Conservation (phyloP, 1,140 invertebrate genomes). For the Triops cancriformis region DNA sequence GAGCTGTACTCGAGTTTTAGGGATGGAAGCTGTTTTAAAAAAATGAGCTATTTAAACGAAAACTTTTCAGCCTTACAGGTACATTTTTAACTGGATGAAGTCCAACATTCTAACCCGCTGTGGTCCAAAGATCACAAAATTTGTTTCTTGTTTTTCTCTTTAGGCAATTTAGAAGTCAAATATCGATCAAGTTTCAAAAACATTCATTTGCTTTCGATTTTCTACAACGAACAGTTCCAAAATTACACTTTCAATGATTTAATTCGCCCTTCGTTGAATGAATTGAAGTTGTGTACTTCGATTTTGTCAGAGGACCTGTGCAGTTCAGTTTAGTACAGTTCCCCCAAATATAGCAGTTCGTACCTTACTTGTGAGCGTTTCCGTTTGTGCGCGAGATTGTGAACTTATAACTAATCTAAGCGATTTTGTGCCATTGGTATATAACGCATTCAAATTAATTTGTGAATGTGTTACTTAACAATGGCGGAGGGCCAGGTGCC, state of each 20-base stretch:
- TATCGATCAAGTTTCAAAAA: slow-evolving; percentile 22
- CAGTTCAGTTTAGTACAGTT: too few relatives aligned
- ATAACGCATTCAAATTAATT: too few relatives aligned
- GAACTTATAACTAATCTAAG: too few relatives aligned
- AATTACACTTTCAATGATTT: slow-evolving; percentile 18
- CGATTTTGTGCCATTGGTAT: too few relatives aligned
- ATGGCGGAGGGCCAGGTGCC: too few relatives aligned
- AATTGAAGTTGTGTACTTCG: too few relatives aligned
- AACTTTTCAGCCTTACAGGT: slow-evolving; percentile 20
- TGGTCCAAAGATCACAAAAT: slow-evolving; percentile 25
- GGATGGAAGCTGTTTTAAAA: not conserved
- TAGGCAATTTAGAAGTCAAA: slow-evolving; percentile 18
- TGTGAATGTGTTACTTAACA: too few relatives aligned
- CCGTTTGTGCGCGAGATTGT: too few relatives aligned
- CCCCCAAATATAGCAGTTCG: too few relatives aligned
- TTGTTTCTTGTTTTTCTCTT: slow-evolving; percentile 22
- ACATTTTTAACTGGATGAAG: slow-evolving; percentile 23
- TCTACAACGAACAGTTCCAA: slow-evolving; percentile 20
- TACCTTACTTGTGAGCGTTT: too few relatives aligned
- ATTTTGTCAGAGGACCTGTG: too few relatives aligned
- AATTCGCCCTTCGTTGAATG: not conserved
- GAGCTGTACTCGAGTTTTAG: not conserved
- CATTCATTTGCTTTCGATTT: slow-evolving; percentile 21
- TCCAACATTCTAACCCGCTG: slow-evolving; percentile 22
- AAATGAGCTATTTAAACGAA: not conserved